Conservation (phyloP, 1,140 invertebrate species). For the Agraylea sexmaculata region DNA sequence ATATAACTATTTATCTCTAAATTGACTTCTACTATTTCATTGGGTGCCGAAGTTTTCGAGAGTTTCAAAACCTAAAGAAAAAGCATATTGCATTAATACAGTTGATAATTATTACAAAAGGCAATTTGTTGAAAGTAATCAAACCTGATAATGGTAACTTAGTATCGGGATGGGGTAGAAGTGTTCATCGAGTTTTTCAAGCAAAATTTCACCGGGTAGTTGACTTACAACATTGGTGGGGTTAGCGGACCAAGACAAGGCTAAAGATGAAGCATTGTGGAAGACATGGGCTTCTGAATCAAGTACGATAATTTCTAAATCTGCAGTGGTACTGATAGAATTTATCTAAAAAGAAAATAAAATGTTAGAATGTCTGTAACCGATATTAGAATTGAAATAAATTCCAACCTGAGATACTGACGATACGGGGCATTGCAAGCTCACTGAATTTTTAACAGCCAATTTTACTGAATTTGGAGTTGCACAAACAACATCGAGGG, state of each 20-base stretch:
- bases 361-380: constrained; percentile 2
- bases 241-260: constrained; percentile 6
- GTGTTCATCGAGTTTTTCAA: constrained; percentile 5
- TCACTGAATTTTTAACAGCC: constrained; percentile 1
- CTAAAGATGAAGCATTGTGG: constrained; percentile 16
- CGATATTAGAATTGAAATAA: background rate
- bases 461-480: constrained; percentile 13
- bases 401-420: constrained; percentile 13
- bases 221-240: constrained; percentile 7
- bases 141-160: constrained; percentile 15
- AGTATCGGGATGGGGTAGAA: constrained; percentile 11
- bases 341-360: constrained; percentile 7
- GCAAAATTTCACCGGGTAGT: constrained; percentile 3
- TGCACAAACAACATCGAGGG: constrained; percentile 9
- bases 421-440: constrained; percentile 6
- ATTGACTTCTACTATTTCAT: no score
- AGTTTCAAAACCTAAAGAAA: no score
- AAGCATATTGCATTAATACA: no score
- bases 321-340: constrained; percentile 3
- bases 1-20: no score
- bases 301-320: constrained; percentile 11
- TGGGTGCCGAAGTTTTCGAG: no score
- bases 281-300: constrained; percentile 11
- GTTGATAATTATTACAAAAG: no score
- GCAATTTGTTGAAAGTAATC: background rate